phyloP scores from a whole-genome alignment of 2,797 vertebrate species.

The Pipistrellus nathusii region DNA sequence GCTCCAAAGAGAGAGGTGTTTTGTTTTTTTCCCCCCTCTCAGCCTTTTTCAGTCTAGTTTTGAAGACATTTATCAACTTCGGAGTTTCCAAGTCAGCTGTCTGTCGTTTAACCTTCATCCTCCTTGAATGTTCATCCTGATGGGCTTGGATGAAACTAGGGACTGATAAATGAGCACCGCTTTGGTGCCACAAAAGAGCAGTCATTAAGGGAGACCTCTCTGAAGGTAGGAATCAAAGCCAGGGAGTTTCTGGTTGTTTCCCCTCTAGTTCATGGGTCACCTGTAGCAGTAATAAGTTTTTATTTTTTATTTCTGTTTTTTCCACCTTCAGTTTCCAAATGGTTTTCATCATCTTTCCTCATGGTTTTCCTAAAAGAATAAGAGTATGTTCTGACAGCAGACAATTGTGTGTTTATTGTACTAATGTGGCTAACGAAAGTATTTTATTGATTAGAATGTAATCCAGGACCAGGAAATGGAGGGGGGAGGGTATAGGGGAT shows the following conservation, averaged over 20 bases:
- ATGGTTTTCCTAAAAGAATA: conserved; percentile 74
- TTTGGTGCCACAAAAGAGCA: conserved; percentile 79
- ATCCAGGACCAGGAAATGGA: conserved; percentile 68
- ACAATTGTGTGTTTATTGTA: conserved; percentile 57
- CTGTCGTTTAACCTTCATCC: conserved; percentile 84
- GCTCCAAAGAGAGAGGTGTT: conserved; percentile 51
- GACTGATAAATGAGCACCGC: conserved; percentile 78
- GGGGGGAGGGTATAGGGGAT: background rate
- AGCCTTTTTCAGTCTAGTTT: conserved; percentile 76
- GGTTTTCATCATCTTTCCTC: conserved; percentile 75
- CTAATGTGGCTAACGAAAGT: conserved; percentile 43
- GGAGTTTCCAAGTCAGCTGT: conserved; percentile 62
- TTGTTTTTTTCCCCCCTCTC: conserved; percentile 51
- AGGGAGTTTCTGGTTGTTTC: conserved; percentile 62
- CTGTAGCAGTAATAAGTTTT: conserved; percentile 65
- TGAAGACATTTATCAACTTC: conserved; percentile 70
- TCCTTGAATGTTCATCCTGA: conserved; percentile 82
- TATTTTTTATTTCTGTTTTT: conserved; percentile 72
- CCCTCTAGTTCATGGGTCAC: conserved; percentile 36
- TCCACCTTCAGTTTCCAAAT: conserved; percentile 65
- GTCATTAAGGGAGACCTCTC: conserved; percentile 81
- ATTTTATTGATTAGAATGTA: conserved; percentile 77
- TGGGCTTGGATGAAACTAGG: conserved; percentile 82
- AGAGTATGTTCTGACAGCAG: conserved; percentile 22
- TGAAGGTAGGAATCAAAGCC: conserved; percentile 80